phyloP scores from a whole-genome alignment of 1,140 invertebrate species.

The Leptonema lineaticorne region DNA sequence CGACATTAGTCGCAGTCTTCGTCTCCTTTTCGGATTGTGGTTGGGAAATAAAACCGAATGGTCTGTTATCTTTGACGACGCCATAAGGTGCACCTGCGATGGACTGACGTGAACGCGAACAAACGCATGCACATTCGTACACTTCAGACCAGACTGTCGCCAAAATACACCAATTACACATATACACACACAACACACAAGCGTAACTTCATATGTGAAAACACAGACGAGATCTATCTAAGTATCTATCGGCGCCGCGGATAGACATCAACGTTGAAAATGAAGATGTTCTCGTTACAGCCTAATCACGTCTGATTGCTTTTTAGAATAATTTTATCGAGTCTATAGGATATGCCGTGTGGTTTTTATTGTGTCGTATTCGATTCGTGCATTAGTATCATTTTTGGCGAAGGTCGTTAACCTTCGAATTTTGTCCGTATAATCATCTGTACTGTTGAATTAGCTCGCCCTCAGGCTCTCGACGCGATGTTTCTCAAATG shows the following conservation, averaged over 20 bases:
- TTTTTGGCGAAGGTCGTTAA: too few species aligned
- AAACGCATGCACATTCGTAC: not conserved
- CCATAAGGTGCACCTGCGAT: constrained; percentile 39
- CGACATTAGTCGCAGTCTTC: constrained; percentile 16
- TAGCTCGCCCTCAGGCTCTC: too few species aligned
- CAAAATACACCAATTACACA: constrained; percentile 8
- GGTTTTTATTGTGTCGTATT: too few species aligned
- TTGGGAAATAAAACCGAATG: constrained; percentile 37
- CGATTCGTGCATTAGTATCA: too few species aligned
- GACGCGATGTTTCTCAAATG: too few species aligned
- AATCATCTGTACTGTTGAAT: too few species aligned
- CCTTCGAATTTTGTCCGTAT: too few species aligned
- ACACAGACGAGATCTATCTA: too few species aligned
- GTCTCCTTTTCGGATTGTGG: constrained; percentile 18
- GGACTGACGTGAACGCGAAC: constrained; percentile 29
- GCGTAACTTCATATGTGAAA: not conserved
- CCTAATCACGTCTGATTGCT: too few species aligned
- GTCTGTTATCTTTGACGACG: constrained; percentile 41
- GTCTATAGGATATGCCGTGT: too few species aligned
- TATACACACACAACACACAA: constrained; percentile 15
- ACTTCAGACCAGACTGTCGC: not conserved
- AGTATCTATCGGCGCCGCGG: not conserved
- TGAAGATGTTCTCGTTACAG: too few species aligned
- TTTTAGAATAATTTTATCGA: too few species aligned
- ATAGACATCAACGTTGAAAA: not conserved